These are phyloP conservation scores for Parauchenoglanis ngamensis DNA, from an alignment of 2,797 vertebrate genomes.

Conservation along the genomic window DNA sequence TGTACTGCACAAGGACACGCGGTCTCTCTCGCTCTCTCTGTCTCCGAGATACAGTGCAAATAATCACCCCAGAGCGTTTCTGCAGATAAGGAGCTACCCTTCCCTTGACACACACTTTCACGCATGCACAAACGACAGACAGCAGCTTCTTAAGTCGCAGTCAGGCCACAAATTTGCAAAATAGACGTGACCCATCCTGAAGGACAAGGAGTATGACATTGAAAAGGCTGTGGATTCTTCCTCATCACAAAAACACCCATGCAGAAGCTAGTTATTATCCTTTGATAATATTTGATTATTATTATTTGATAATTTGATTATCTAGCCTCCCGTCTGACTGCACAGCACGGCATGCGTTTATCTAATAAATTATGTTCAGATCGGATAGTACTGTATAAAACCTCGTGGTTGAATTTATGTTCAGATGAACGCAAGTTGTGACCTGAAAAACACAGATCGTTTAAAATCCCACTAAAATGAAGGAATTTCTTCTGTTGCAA, in stretches of 20 bases:
- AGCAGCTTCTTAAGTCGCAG: not conserved
- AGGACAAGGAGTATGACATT: not conserved
- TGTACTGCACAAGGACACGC: not conserved
- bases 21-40: not conserved
- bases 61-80: conserved; percentile 44
- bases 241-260: not conserved
- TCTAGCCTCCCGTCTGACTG: not conserved
- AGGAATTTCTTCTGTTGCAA: not conserved
- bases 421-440: not conserved
- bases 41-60: conserved; percentile 14
- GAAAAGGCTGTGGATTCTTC: not conserved
- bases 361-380: conserved; percentile 1
- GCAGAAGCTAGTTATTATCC: not conserved
- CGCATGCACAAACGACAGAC: not conserved
- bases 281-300: too few species aligned
- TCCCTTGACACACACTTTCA: not conserved
- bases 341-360: not conserved
- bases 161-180: conserved; percentile 15
- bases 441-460: not conserved
- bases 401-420: too few species aligned
- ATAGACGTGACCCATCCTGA: not conserved
- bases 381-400: not conserved
- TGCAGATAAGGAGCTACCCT: conserved; percentile 53
- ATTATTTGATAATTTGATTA: too few species aligned
- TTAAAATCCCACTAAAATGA: not conserved